Evolutionary conservation across 2,113 vertebrate species (phyloP), one percentile per base, ranked within the genome.

Genomic region (Calidris pugnax): DNA sequence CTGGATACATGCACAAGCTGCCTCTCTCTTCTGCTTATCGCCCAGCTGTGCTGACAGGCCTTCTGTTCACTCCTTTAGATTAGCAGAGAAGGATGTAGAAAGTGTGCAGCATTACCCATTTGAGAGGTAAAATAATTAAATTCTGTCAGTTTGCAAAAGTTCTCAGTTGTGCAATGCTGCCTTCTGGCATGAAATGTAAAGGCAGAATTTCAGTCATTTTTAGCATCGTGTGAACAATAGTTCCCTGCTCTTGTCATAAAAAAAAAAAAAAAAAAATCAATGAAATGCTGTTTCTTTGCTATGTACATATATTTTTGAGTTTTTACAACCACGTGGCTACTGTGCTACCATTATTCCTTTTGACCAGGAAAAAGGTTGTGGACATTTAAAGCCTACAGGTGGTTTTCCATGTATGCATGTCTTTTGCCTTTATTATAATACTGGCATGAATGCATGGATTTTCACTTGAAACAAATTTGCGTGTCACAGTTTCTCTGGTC

Each of bases 41-140:
- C 84, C 83, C 86, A 93, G 91, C 85, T 95, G 89, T 94, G 92
- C 89, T 72, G 86, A 64, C 86, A 90, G 74, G 18, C 80, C 62
- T 83, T 74, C 88, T 90, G 71, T 78, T 95, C 93, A 24, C 19
- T 91, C 43, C 45, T 87, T 60, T 21, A 63, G 64, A 91, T 83
- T 33, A 94, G 75, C 74, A 50, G 76, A 64, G 90, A 91, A 74
- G 59, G 48, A 50, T 53, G 37, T 66, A 69, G 59, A 45, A 89
- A 74, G 35, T 12, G 32, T 86, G 51, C 85, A 80, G n/a, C 39
- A n/a, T 77, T 91, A 45, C 28, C 12, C 51, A 13, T 69, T 67
- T 81, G 91, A 83, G 89, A 71, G 43, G 66, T 77, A 90, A 84
- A 96, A 90, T 47, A 66, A 86, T 93, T 64, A 76, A 47, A 74